Evolutionary conservation across 92 coral and sea anemone genomes (phyloP).

Genomic region (Porites divaricata): DNA sequence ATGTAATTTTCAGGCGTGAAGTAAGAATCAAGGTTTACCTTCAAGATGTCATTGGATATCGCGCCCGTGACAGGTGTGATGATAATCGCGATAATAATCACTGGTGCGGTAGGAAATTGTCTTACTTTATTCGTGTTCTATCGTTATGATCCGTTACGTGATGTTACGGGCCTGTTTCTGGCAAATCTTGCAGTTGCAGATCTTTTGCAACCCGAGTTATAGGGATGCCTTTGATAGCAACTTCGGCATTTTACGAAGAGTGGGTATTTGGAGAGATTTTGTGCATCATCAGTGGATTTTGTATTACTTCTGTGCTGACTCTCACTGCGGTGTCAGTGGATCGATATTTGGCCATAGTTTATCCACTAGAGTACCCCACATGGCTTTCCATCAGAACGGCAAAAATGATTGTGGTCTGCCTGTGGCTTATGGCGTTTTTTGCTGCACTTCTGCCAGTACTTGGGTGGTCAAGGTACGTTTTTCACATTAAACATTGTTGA

Average conservation of each 20-base stretch:
- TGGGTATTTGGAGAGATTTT: conserved; percentile 55
- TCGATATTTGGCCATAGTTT: conserved; percentile 54
- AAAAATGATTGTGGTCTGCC: conserved; percentile 28
- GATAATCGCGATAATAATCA: conserved; percentile 11
- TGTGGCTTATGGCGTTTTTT: conserved; percentile 54
- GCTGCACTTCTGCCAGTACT: conserved; percentile 59
- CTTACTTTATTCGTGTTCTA: conserved; percentile 48
- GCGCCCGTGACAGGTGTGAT: conserved; percentile 6
- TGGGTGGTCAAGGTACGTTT: conserved; percentile 64
- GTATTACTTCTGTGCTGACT: conserved; percentile 58
- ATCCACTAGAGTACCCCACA: conserved; percentile 39
- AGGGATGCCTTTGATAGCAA: conserved; percentile 62
- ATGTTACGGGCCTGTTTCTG: conserved; percentile 52
- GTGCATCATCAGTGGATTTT: conserved; percentile 59
- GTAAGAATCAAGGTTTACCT: background rate
- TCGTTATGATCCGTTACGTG: conserved; percentile 44
- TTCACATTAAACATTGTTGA: too few relatives aligned
- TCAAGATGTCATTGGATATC: conserved; percentile 24
- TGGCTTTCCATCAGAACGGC: conserved; percentile 41
- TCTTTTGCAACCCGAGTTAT: conserved; percentile 46
- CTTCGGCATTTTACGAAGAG: conserved; percentile 42
- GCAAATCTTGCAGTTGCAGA: conserved; percentile 71
- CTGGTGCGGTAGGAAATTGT: conserved; percentile 46
- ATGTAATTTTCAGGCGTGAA: background rate
- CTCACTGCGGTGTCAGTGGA: conserved; percentile 64